Evolutionary conservation across 2,113 vertebrate species (phyloP).

Genomic region (Charadrius vociferus): DNA sequence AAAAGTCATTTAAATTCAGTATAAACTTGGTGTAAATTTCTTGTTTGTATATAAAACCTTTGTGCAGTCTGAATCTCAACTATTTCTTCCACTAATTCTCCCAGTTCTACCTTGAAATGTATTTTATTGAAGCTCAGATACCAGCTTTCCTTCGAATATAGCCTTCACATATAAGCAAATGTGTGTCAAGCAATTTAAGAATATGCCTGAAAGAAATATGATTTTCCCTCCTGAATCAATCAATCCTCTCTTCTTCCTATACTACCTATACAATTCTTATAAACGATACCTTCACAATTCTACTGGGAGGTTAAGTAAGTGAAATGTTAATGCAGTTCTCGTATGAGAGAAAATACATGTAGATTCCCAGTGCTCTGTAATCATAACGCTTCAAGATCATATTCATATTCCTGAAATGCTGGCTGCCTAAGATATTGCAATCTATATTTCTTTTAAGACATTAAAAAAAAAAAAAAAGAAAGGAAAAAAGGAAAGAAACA

Average conservation of each 20-base stretch:
- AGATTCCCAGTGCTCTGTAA: constrained; percentile 37
- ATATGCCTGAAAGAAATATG: constrained; percentile 40
- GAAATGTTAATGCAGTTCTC: constrained; percentile 36
- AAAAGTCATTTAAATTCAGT: neutral
- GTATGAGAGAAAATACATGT: constrained; percentile 11
- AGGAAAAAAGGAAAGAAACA: neutral
- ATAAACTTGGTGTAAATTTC: neutral
- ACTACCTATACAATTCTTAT: constrained; percentile 25
- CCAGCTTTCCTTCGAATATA: constrained; percentile 27
- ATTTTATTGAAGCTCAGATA: constrained; percentile 17
- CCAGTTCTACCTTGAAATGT: neutral
- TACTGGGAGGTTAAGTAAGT: constrained; percentile 44
- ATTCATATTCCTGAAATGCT: neutral
- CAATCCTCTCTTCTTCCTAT: constrained; percentile 17
- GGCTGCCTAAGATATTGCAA: neutral
- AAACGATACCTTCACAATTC: constrained; percentile 32
- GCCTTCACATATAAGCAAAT: constrained; percentile 44
- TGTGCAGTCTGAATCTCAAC: neutral
- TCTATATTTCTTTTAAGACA: neutral
- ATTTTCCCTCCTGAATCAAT: constrained; percentile 57
- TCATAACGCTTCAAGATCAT: neutral
- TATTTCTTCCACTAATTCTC: neutral
- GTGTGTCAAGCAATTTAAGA: constrained; percentile 51
- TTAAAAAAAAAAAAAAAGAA: neutral
- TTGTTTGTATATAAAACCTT: neutral